phyloP scores from a whole-genome alignment of 2,888 invertebrate species.

The Shargacucullia verbasci region DNA sequence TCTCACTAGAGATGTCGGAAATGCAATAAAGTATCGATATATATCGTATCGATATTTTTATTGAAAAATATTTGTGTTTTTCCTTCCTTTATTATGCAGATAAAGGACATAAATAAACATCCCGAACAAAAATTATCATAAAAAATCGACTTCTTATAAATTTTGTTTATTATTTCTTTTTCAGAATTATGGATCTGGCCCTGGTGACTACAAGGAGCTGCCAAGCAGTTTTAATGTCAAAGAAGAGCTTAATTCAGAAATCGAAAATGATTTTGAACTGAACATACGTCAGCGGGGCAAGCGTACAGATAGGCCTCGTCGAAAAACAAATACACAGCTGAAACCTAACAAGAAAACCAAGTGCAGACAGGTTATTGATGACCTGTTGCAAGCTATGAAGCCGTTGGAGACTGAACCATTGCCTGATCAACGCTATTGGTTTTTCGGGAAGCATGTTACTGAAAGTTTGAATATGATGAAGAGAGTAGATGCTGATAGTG shows the following conservation, averaged over 20 bases:
- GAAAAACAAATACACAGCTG: slow-evolving; percentile 44
- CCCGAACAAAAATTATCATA: too few relatives aligned
- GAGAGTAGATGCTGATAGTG: slow-evolving; percentile 70
- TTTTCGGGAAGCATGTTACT: slow-evolving; percentile 79
- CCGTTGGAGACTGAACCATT: slow-evolving; percentile 62
- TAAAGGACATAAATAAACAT: too few relatives aligned
- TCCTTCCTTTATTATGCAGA: too few relatives aligned
- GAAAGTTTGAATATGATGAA: slow-evolving; percentile 77
- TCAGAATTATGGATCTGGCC: slow-evolving; percentile 46
- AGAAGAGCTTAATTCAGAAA: slow-evolving; percentile 67
- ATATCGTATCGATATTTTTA: too few relatives aligned
- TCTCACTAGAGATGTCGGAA: too few relatives aligned
- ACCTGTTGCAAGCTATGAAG: slow-evolving; percentile 74
- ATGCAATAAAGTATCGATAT: too few relatives aligned
- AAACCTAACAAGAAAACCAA: slow-evolving; percentile 58
- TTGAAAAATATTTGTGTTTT: too few relatives aligned
- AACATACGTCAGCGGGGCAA: slow-evolving; percentile 72
- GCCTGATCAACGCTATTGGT: slow-evolving; percentile 70
- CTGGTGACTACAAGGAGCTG: slow-evolving; percentile 37
- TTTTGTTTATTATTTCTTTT: slow-evolving; percentile 15
- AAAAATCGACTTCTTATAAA: too few relatives aligned
- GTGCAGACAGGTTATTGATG: slow-evolving; percentile 74
- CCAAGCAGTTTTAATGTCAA: slow-evolving; percentile 58
- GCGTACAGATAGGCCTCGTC: slow-evolving; percentile 74
- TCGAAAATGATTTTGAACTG: slow-evolving; percentile 55